These are phyloP conservation scores for Harpagoxenus sublaevis DNA, from an alignment of 2,888 invertebrate genomes.

Conservation along the genomic window DNA sequence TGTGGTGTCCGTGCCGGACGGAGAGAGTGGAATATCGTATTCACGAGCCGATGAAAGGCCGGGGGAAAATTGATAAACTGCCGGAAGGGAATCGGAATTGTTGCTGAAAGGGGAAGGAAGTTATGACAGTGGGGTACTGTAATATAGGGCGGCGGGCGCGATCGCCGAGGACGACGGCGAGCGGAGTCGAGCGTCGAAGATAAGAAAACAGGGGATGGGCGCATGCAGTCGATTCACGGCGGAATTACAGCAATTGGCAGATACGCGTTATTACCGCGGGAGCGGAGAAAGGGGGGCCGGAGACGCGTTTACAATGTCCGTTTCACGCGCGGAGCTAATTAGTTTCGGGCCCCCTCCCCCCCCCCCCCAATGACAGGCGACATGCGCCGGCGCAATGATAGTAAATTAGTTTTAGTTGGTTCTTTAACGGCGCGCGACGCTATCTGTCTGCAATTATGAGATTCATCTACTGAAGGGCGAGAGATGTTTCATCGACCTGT, in stretches of 20 bases:
- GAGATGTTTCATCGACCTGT: neutral
- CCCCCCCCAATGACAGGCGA: conserved; percentile 48
- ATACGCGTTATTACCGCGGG: conserved; percentile 42
- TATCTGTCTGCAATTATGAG: conserved; percentile 17
- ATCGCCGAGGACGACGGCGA: conserved; percentile 21
- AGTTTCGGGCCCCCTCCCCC: conserved; percentile 27
- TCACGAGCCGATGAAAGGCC: conserved; percentile 26
- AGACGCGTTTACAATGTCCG: conserved; percentile 42
- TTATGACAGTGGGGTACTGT: conserved; percentile 5
- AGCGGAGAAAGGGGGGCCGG: neutral
- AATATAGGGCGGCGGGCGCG: conserved; percentile 25
- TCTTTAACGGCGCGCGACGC: conserved; percentile 50
- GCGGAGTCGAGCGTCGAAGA: conserved; percentile 35
- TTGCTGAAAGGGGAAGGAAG: conserved; percentile 32
- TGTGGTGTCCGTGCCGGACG: neutral
- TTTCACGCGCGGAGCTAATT: conserved; percentile 49
- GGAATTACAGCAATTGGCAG: conserved; percentile 50
- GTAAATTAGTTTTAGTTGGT: conserved; percentile 54
- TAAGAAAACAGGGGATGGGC: conserved; percentile 42
- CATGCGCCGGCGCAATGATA: conserved; percentile 33
- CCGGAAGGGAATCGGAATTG: conserved; percentile 40
- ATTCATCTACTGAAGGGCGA: neutral
- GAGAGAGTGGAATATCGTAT: neutral
- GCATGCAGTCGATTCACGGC: conserved; percentile 34
- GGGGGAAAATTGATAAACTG: conserved; percentile 55